These are phyloP conservation scores for Latrodectus elegans DNA, from an alignment of 2,888 invertebrate genomes.

Conservation along the genomic window DNA sequence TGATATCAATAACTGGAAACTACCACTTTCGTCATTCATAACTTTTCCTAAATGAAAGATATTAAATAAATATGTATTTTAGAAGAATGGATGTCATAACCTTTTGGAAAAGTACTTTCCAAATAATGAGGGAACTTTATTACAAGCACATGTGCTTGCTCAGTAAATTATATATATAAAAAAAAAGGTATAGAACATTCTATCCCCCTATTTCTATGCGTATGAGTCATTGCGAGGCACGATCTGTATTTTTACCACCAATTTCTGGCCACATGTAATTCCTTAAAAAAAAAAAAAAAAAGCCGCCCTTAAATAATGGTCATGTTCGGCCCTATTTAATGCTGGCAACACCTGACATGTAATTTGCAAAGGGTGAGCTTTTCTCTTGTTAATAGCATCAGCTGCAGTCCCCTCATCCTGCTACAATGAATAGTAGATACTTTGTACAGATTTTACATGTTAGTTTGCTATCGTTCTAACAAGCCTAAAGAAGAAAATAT, in stretches of 20 bases:
- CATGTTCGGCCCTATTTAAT: constrained; percentile 1
- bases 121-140: no score
- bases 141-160: no score
- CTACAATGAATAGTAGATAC: neutral
- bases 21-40: no score
- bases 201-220: neutral
- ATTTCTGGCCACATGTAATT: neutral
- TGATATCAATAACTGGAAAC: no score
- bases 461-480: no score
- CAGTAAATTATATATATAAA: no score
- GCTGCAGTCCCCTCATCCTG: neutral
- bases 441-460: neutral
- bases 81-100: no score
- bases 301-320: neutral
- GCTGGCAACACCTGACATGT: neutral
- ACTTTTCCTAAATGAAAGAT: no score
- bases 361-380: neutral
- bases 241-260: neutral
- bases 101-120: no score
- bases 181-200: neutral
- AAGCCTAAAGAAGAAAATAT: no score
- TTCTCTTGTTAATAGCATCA: neutral
- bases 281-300: neutral
- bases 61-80: no score
- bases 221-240: neutral